Evolutionary conservation across 2,797 vertebrate genomes (phyloP).

Genomic region (Enteromius fasciolatus): DNA sequence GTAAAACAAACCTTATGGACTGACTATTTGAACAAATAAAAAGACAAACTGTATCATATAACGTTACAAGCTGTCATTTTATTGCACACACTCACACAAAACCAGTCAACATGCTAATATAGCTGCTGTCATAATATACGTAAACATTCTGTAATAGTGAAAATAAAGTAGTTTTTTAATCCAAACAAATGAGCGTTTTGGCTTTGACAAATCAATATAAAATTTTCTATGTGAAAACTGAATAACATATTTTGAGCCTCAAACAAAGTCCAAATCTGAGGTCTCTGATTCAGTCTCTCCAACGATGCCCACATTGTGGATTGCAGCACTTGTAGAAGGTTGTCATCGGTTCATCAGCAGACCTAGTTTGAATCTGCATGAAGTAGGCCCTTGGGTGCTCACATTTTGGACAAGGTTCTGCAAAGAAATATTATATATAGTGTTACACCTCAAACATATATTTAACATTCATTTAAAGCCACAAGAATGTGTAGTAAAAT

Average conservation of each 20-base stretch:
- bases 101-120: background rate
- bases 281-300: conserved; percentile 84
- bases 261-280: background rate
- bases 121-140: background rate
- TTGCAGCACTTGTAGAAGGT: conserved; percentile 99
- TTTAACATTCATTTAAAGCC: background rate
- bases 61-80: background rate
- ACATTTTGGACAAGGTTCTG: conserved; percentile 95
- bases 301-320: conserved; percentile 88
- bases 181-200: background rate
- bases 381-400: conserved; percentile 94
- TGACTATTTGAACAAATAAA: conserved; percentile 83
- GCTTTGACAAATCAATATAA: background rate
- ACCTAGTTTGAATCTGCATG: conserved; percentile 98
- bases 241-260: background rate
- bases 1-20: conserved; percentile 70
- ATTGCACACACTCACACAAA: conserved; percentile 25
- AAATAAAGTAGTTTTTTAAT: background rate
- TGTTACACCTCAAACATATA: background rate
- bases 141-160: background rate
- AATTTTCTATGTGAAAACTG: background rate
- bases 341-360: conserved; percentile 98
- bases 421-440: background rate
- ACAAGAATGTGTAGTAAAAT: background rate
- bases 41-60: conserved; percentile 28